Conservation (phyloP, 2,888 invertebrate genomes). For the Hirudinaria manillensis region DNA sequence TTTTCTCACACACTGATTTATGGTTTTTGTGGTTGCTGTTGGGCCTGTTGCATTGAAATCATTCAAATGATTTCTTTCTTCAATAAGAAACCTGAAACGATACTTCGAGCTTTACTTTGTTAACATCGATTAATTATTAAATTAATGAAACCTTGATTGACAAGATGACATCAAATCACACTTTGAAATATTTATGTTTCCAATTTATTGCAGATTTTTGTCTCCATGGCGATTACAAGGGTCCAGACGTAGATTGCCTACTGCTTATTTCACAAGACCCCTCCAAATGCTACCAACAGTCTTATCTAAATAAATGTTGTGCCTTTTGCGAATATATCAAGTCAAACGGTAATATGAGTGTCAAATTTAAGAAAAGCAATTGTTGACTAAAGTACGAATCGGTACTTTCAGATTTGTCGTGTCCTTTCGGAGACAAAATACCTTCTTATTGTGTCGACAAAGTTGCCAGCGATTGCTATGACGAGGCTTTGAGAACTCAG, state of each 20-base stretch:
- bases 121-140: no score
- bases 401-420: slow-evolving; percentile 17
- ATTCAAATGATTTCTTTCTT: no score
- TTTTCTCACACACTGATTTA: no score
- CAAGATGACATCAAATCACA: no score
- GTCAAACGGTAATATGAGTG: neutral
- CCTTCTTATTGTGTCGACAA: slow-evolving; percentile 8
- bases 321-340: slow-evolving; percentile 27
- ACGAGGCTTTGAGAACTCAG: neutral
- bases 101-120: no score
- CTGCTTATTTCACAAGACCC: slow-evolving; percentile 3
- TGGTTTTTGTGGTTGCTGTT: no score
- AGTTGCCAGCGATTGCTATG: neutral
- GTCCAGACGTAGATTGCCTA: slow-evolving; percentile 21
- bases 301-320: slow-evolving; percentile 31
- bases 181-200: neutral
- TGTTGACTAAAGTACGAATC: neutral
- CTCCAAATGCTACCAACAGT: slow-evolving; percentile 31
- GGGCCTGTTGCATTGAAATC: no score
- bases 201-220: slow-evolving; percentile 42
- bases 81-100: no score
- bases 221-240: slow-evolving; percentile 35
- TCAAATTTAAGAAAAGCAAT: neutral
- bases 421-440: slow-evolving; percentile 34
- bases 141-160: no score